Conservation (phyloP, 2,888 invertebrate species). For the Rhorus exstirpatorius region DNA sequence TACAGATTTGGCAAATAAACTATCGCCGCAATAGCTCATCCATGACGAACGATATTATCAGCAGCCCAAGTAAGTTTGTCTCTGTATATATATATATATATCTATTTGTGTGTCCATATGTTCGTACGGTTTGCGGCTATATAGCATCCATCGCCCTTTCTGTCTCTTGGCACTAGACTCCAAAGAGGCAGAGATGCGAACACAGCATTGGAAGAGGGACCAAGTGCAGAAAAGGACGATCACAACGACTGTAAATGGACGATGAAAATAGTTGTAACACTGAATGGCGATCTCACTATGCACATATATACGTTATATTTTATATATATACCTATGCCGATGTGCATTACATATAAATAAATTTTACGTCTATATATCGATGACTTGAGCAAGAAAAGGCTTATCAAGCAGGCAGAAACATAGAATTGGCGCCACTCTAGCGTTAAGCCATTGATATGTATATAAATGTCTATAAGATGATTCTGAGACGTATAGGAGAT, state of each 20-base stretch:
- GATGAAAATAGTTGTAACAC: conserved; percentile 24
- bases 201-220: conserved; percentile 5
- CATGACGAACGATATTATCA: conserved; percentile 68
- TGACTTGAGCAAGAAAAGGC: not conserved
- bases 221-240: not conserved
- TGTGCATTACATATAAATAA: conserved; percentile 15
- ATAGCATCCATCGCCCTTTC: conserved; percentile 31
- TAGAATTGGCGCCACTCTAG: not conserved
- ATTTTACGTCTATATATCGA: not conserved
- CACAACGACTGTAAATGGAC: conserved; percentile 16
- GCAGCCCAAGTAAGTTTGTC: conserved; percentile 59
- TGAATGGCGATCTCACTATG: not conserved
- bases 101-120: conserved; percentile 3
- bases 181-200: conserved; percentile 16
- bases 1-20: conserved; percentile 62
- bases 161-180: conserved; percentile 62
- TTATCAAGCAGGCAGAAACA: not conserved
- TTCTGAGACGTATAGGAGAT: conserved; percentile 83
- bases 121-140: conserved; percentile 59
- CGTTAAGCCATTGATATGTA: conserved; percentile 27
- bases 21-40: conserved; percentile 58
- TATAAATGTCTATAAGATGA: conserved; percentile 19
- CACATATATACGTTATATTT: not conserved
- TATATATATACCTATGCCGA: not conserved
- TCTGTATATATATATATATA: conserved; percentile 4